Evolutionary conservation across 2,888 invertebrate genomes (phyloP), one percentile per base, ranked within the genome.

Genomic region (Neoascia interrupta): DNA sequence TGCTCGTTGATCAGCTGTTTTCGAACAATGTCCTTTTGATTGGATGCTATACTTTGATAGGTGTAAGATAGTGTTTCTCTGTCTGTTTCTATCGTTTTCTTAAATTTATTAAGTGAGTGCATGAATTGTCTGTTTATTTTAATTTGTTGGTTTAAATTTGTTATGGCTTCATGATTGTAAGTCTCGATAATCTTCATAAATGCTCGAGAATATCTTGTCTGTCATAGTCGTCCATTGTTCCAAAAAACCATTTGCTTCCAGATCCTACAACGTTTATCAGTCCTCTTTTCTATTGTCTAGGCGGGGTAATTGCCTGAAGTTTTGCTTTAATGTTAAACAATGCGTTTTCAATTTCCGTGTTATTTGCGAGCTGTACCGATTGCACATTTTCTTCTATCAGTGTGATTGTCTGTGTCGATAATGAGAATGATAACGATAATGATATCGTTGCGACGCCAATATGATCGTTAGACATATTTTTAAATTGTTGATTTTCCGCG

Each of bases 31-130:
- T 28, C 18, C 19, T 16, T 56, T 56, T 56, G 53, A 13, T 47
- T 13, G 18, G 13, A 23, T 16, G 10, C 13, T 5, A 45, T 28
- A n/a, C 15, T 28, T 11, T 16, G 15, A 15, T 53, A 53, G 15
- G n/a, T 37, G 39, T 54, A 39, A 16, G 37, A 23, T 26, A 45
- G 13, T 8, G 15, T 8, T 39, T 39, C 23, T 18, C 54, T 54
- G 18, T 54, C 26, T 23, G 37, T 10, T 39, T 54, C 54, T 54
- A 39, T 36, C 8, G 10, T 23, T 37, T 43, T 43, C 5, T 41
- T 41, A 41, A 41, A 41, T 41, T 41, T 41, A 19, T 41, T 41
- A 10, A 39, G n/a, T 10, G 2, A n/a, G 6, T 5, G 28, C 6
- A 28, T 28, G 28, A 5, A 28, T 10, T 28, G 10, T 28, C 28